Conservation (phyloP, 1,140 invertebrate species). For the Leucophenga varia region DNA sequence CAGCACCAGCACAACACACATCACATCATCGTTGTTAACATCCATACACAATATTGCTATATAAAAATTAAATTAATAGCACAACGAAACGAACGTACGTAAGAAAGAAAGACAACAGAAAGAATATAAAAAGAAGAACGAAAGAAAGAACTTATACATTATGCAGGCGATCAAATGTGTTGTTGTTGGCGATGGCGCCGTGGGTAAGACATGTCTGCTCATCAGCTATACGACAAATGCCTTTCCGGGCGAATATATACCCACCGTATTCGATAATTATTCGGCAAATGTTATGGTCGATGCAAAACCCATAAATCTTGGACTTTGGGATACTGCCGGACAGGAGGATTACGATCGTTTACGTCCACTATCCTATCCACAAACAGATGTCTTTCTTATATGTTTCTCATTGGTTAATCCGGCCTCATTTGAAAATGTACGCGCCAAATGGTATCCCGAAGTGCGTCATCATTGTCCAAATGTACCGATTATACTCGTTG, state of each 20-base stretch:
- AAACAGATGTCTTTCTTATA: constrained; percentile 97
- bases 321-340: constrained; percentile 90
- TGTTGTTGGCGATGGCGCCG: constrained; percentile 91
- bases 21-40: too few relatives aligned
- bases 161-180: constrained; percentile 97
- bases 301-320: constrained; percentile 94
- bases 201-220: constrained; percentile 95
- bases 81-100: too few relatives aligned
- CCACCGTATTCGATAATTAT: constrained; percentile 97
- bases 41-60: too few relatives aligned
- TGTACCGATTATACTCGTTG: constrained; percentile 86
- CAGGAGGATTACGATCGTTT: constrained; percentile 96
- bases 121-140: constrained; percentile 4
- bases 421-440: constrained; percentile 97
- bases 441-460: constrained; percentile 95
- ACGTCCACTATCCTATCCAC: constrained; percentile 93
- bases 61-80: too few relatives aligned
- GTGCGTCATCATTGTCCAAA: constrained; percentile 87
- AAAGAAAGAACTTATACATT: constrained; percentile 14
- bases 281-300: constrained; percentile 99
- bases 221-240: constrained; percentile 97
- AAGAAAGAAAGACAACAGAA: too few relatives aligned
- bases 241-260: constrained; percentile 94
- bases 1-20: too few relatives aligned
- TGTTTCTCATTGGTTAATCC: constrained; percentile 98